Base-by-base conservation (phyloP, 2,797 vertebrate genomes). In the Numenius phaeopus region DNA sequence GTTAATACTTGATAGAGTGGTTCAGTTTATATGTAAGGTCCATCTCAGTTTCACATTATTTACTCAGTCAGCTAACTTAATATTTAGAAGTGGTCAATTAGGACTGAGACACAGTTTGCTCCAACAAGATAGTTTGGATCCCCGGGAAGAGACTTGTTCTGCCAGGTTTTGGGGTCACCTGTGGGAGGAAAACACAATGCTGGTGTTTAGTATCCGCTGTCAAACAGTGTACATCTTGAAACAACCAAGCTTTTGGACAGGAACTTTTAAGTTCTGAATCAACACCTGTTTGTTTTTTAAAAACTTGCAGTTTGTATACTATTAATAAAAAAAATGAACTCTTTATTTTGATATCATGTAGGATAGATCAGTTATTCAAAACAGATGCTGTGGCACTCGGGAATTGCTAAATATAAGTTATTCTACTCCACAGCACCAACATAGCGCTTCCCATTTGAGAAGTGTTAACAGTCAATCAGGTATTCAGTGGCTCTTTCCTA, bases 141-240 rank as follows among this genome's bases (percentile, higher is more conserved):
- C 97, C 99, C 99, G 1, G 99, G 99, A 98, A 99, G 99, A 98
- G 99, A 99, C 98, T 99, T 99, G 98, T 99, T 99, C 98, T 99
- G 99, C 99, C 99, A 99, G 96, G 99, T 99, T 98, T 99, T 99
- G 95, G 99, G 99, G 98, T 99, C 99, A 99, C 99, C 99, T 99
- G 98, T 82, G 94, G 97, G 90, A 98, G 90, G 97, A 98, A 97
- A 98, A 97, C 91, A 97, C 95, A 96, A 98, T 93, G 97, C 95
- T 96, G 85, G 94, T 97, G 94, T 98, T 98, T 98, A 98, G 97
- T 97, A 97, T 97, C 95, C 3, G 95, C 96, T 83, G 87, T 97
- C 91, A 97, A 90, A 97, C 92, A 94, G 87, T 90, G 84, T 9
- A 97, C 96, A 97, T 96, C 88, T 92, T 96, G 97, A 97, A 96